Evolutionary conservation across 2,113 vertebrate species (phyloP).

Genomic region (Lycaon pictus): DNA sequence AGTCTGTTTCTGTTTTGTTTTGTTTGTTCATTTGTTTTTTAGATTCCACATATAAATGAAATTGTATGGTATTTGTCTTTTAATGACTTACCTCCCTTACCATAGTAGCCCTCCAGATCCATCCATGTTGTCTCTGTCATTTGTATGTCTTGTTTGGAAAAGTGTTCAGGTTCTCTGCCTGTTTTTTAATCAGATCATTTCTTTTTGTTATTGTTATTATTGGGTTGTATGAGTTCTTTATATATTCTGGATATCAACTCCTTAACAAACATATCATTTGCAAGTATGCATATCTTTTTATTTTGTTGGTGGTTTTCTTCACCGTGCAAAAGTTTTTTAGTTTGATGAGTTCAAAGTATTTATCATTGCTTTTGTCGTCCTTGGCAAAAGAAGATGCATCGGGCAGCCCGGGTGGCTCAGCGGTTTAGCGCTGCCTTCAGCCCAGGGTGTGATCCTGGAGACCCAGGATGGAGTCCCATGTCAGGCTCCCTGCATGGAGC

Average conservation of each 20-base stretch:
- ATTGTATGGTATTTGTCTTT: not conserved
- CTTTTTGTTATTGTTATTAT: not conserved
- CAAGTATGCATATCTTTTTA: not conserved
- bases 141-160: not conserved
- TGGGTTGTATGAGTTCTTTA: not conserved
- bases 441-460: no score
- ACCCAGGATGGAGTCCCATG: no score
- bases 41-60: not conserved
- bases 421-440: no score
- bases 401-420: no score
- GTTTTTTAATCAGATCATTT: not conserved
- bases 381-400: not conserved
- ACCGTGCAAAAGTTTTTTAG: not conserved
- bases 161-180: not conserved
- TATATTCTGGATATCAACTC: not conserved
- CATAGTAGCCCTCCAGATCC: not conserved
- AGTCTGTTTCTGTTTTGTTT: not conserved
- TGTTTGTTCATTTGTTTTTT: not conserved
- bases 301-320: not conserved
- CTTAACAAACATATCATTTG: not conserved
- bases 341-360: not conserved
- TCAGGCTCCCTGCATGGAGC: no score
- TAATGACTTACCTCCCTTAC: not conserved
- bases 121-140: not conserved
- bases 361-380: not conserved